A percentile compares a stretch with the other conserved stretches of the same genome.
Evolutionary conservation across 37 sponge, comb jelly and placozoan species (phyloP).

Genomic region (Eunapius fragilis): DNA sequence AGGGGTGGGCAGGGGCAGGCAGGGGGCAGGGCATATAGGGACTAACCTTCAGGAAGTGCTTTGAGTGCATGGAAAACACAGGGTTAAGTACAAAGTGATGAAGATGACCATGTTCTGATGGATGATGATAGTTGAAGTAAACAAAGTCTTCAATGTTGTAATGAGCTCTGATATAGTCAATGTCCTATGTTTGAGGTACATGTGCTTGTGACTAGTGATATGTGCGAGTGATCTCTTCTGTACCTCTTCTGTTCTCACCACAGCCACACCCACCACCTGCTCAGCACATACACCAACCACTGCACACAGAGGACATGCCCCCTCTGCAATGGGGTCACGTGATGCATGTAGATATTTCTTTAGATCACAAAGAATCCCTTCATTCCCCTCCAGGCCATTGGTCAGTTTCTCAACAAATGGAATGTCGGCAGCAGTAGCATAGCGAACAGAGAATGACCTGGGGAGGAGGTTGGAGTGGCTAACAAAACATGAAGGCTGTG

Average conservation of each 20-base stretch:
- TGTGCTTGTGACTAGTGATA: not conserved
- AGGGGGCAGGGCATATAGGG: not conserved
- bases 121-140: constrained; percentile 86
- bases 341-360: constrained; percentile 51
- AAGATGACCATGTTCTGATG: constrained; percentile 84
- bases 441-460: constrained; percentile 52
- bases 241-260: constrained; percentile 70
- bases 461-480: constrained; percentile 1
- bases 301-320: constrained; percentile 76
- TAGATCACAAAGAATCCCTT: constrained; percentile 61
- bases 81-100: constrained; percentile 88
- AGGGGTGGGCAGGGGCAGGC: too few relatives aligned
- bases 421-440: constrained; percentile 21
- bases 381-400: constrained; percentile 11
- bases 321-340: constrained; percentile 67
- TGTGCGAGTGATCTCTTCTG: not conserved
- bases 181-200: constrained; percentile 34
- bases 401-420: constrained; percentile 24
- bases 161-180: constrained; percentile 85
- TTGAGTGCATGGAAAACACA: constrained; percentile 77
- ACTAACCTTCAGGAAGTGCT: constrained; percentile 85
- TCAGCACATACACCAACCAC: constrained; percentile 77
- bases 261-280: constrained; percentile 90
- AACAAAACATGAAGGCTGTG: not conserved
- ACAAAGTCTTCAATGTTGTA: constrained; percentile 96